Base-by-base conservation (phyloP, 2,797 vertebrate genomes). In the Amniataba percoides region DNA sequence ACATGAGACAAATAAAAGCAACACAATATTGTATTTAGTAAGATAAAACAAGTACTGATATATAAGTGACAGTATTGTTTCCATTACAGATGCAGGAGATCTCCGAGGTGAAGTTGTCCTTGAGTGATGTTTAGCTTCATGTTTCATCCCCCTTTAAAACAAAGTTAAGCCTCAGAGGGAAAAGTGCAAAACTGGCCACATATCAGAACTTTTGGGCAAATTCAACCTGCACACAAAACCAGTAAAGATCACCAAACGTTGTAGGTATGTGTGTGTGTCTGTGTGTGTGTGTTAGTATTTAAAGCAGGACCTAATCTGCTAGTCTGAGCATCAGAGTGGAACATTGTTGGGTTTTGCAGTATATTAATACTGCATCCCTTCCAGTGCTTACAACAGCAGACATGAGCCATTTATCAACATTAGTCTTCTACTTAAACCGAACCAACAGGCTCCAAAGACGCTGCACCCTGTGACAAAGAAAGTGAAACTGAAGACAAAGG, bases 281-380 rank as follows among this genome's bases (percentile, higher is more conserved):
- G 58, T 52, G 39, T 69, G 40, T 53, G 49, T 31, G 39, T 34
- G 43, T 31, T 31, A 31, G 27, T 31, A n/a, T n/a, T 89, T 85
- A 87, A 87, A 90, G 89, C 83, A 77, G 70, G 80, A 89, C 82
- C 87, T 84, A 62, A 73, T 83, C 68, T 31, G 68, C 79, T 67
- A 59, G 76, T 90, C 84, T 84, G 75, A 87, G 72, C 61, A 76
- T 94, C 92, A 93, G 93, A 93, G 93, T 94, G 91, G 81, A 84
- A 80, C 65, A 81, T 87, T 61, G 66, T 78, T 84, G 61, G 63
- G 70, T 77, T 80, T 88, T 84, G 87, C 88, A 92, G 87, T 87
- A 84, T 85, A 60, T 23, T 60, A 64, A 88, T 79, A 74, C 74
- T 52, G 69, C 74, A 81, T 78, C 70, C 43, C 59, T 79, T 83